Evolutionary conservation across 2,797 vertebrate genomes (phyloP).

Genomic region (Phoeniculus purpureus): DNA sequence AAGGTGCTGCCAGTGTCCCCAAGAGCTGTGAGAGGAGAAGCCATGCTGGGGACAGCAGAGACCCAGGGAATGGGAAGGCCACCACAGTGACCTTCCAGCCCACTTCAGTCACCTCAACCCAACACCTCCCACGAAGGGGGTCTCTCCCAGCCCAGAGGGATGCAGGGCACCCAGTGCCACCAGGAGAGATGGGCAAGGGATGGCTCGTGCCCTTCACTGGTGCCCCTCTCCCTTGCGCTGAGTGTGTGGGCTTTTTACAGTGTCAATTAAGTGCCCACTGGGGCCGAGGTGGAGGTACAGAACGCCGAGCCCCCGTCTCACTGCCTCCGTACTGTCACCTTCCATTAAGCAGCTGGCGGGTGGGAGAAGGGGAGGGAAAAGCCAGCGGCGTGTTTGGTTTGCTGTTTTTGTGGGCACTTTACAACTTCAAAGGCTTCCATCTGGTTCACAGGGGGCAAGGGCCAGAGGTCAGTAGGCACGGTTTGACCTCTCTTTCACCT

Average conservation of each 20-base stretch:
- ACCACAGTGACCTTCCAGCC: background rate
- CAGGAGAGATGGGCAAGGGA: background rate
- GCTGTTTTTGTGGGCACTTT: slow-evolving; percentile 49
- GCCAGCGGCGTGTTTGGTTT: slow-evolving; percentile 48
- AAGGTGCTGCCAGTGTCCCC: background rate
- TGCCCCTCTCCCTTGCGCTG: background rate
- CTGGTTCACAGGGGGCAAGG: slow-evolving; percentile 70
- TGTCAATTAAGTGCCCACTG: slow-evolving; percentile 22
- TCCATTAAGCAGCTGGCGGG: slow-evolving; percentile 46
- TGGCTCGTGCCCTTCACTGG: background rate
- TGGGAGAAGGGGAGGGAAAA: slow-evolving; percentile 34
- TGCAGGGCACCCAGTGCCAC: accelerated
- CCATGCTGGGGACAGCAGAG: background rate
- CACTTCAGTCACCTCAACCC: background rate
- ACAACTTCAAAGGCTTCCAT: slow-evolving; percentile 66
- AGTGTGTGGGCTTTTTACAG: slow-evolving; percentile 57
- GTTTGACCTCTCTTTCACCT: slow-evolving; percentile 70
- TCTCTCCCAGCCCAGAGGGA: background rate
- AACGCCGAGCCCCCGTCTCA: background rate
- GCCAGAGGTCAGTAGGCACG: slow-evolving; percentile 56
- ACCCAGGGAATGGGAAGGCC: background rate
- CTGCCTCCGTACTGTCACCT: slow-evolving; percentile 43
- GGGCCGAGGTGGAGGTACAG: background rate
- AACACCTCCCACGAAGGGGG: accelerated
- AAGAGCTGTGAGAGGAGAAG: background rate